A percentile compares a stretch with the other conserved stretches of the same genome.
phyloP scores from a whole-genome alignment of 2,888 invertebrate species.

The Gordius sp. region DNA sequence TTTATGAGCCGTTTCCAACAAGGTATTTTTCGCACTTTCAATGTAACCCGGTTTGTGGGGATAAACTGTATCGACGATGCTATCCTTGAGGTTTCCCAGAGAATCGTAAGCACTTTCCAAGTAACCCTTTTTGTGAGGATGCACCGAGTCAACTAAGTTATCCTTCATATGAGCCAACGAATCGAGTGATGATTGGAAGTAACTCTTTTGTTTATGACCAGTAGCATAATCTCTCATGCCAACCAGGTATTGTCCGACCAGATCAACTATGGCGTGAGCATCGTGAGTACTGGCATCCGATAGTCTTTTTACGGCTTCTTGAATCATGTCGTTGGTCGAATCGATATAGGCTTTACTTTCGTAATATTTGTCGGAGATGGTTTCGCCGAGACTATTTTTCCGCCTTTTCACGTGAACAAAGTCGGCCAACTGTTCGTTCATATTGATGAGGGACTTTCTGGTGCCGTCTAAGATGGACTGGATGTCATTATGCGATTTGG shows the following conservation, averaged over 20 bases:
- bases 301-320: not conserved
- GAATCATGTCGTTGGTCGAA: not conserved
- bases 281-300: not conserved
- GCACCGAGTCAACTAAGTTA: not conserved
- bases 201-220: not conserved
- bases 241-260: not conserved
- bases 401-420: no score
- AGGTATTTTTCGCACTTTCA: not conserved
- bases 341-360: constrained; percentile 2
- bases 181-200: not conserved
- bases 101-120: constrained; percentile 6
- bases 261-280: not conserved
- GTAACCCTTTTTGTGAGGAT: not conserved
- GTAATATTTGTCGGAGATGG: constrained; percentile 7
- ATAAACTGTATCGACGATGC: constrained; percentile 3
- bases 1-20: not conserved
- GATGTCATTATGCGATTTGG: not conserved
- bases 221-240: not conserved
- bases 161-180: not conserved
- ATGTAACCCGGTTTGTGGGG: not conserved
- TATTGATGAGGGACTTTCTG: no score
- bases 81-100: not conserved
- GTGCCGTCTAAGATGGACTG: no score
- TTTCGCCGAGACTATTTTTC: no score
- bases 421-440: no score